These are phyloP conservation scores for Vidua macroura DNA, from an alignment of 2,113 vertebrate species.

Conservation along the genomic window DNA sequence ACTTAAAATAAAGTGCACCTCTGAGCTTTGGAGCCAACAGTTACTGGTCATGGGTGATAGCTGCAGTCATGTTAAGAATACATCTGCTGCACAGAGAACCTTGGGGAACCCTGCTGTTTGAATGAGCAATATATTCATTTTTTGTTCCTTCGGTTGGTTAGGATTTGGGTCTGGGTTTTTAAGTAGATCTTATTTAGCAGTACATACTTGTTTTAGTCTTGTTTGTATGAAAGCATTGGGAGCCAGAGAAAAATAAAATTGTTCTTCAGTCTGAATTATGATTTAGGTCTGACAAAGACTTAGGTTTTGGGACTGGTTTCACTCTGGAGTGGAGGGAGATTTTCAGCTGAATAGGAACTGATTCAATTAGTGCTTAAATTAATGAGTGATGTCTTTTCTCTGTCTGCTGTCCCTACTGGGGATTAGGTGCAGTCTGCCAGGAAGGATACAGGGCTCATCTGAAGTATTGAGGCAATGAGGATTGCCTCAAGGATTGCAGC, in stretches of 20 bases:
- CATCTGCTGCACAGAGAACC: background rate
- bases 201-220: background rate
- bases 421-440: background rate
- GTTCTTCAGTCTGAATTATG: background rate
- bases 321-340: background rate
- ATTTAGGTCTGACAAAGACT: background rate
- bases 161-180: background rate
- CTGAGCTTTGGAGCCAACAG: background rate
- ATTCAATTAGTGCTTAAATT: conserved; percentile 11
- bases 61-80: background rate
- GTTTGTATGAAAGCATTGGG: background rate
- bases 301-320: background rate
- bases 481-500: background rate
- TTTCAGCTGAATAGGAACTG: background rate
- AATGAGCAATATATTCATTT: background rate
- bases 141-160: background rate
- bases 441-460: background rate
- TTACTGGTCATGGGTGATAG: background rate
- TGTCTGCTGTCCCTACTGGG: background rate
- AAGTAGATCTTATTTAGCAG: background rate
- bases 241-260: background rate
- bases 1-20: background rate
- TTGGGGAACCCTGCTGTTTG: background rate
- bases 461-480: background rate
- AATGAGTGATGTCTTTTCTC: background rate